Evolutionary conservation across 2,888 invertebrate genomes (phyloP), one percentile per base, ranked within the genome.

Genomic region (Apamea monoglypha): DNA sequence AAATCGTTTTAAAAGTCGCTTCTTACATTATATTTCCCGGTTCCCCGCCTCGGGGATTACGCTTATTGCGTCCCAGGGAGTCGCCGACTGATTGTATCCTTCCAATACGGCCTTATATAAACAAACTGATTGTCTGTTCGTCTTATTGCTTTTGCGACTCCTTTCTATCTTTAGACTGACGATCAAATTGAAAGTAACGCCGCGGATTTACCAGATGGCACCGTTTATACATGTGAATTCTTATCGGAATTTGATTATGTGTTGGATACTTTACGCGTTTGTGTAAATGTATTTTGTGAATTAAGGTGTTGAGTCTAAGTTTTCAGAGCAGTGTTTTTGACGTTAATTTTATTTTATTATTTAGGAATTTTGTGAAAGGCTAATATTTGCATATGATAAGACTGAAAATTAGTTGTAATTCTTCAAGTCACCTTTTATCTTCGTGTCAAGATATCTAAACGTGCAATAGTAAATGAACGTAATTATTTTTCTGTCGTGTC

Each of bases 41-140:
- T 81, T 74, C 59, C 76, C 83, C 90, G 91, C 90, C 87, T 90
- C 90, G 89, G 91, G 94, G 95, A 95, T 96, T 94, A 96, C 95
- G 94, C 94, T 96, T 96, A 96, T 96, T 96, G 96, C 94, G 93
- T 93, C 95, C 95, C 94, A 86, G 92, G 94, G 94, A 93, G 91
- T 90, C 89, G 91, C 86, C 92, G 91, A 92, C 92, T 93, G 94
- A 95, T 95, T 95, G 94, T 94, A 94, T 93, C 93, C 92, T 70
- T 92, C 92, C 94, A 91, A 94, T 93, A 92, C 92, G 90, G 91
- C 85, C 91, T 92, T 94, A 92, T 93, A 95, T 94, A 96, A 95
- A 96, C 95, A 96, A 94, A 94, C 94, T 93, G 95, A 95, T 95
- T 94, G 95, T 95, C 93, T 93, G 92, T 87, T 91, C 92, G 87